Evolutionary conservation across 2,113 vertebrate species (phyloP).

Genomic region (Helogale parvula): DNA sequence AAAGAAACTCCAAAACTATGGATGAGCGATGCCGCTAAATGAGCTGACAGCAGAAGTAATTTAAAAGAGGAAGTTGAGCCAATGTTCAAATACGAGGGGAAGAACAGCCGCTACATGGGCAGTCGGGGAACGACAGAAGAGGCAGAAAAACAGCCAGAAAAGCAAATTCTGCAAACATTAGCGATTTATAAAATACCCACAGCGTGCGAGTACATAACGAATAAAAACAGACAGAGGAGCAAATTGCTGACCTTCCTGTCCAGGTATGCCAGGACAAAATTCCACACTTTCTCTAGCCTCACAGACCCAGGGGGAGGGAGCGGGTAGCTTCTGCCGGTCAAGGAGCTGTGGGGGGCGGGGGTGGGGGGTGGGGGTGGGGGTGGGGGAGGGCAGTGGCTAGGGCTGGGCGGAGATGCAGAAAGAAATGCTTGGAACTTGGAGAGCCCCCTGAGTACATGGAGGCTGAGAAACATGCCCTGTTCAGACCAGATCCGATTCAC

Average conservation of each 20-base stretch:
- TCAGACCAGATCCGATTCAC: not conserved
- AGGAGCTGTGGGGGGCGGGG: not conserved
- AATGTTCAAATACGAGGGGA: conserved; percentile 50
- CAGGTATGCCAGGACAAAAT: not conserved
- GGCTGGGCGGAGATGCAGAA: not conserved
- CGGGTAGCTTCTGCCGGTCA: not conserved
- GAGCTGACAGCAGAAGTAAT: conserved; percentile 76
- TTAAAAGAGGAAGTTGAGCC: conserved; percentile 68
- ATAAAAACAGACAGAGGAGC: conserved; percentile 66
- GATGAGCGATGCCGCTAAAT: conserved; percentile 62
- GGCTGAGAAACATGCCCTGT: not conserved
- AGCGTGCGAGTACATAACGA: conserved; percentile 52
- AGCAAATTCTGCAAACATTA: conserved; percentile 67
- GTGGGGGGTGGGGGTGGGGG: no score
- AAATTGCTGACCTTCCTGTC: conserved; percentile 39
- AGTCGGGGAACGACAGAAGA: conserved; percentile 67
- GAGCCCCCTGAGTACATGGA: not conserved
- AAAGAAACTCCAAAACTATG: not conserved
- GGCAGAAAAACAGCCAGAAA: conserved; percentile 18
- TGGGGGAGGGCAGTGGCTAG: not conserved
- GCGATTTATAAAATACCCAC: conserved; percentile 55
- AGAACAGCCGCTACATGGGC: conserved; percentile 51
- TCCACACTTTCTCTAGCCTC: not conserved
- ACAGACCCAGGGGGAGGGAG: not conserved
- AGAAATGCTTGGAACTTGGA: not conserved